Conservation (phyloP, 2,113 vertebrate species). For the Sardina pilchardus region DNA sequence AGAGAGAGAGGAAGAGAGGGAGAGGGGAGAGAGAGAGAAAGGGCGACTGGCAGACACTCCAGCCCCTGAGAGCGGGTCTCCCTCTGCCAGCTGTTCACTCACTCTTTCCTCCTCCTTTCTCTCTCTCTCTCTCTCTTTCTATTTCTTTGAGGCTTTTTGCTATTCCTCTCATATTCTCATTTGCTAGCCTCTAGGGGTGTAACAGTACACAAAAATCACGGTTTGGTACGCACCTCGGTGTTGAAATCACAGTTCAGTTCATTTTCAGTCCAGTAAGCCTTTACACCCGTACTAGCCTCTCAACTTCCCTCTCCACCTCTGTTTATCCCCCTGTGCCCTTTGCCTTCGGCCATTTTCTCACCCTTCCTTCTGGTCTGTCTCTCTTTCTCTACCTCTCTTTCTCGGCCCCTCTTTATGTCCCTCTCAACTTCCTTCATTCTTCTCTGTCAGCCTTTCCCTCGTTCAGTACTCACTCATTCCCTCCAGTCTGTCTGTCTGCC, state of each 20-base stretch:
- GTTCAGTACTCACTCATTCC: not conserved
- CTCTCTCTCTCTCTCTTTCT: not conserved
- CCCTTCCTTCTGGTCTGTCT: not conserved
- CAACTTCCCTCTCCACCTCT: not conserved
- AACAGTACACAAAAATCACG: too few relatives aligned
- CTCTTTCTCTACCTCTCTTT: not conserved
- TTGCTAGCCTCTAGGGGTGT: not conserved
- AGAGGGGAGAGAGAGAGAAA: not conserved
- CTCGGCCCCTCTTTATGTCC: not conserved
- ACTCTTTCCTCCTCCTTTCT: not conserved
- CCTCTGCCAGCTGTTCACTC: not conserved
- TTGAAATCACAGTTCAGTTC: too few relatives aligned
- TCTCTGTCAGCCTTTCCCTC: conserved; percentile 2
- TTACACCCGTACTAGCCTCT: not conserved
- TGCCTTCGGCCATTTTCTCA: not conserved
- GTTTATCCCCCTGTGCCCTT: not conserved
- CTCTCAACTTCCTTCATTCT: not conserved
- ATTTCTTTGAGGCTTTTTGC: not conserved
- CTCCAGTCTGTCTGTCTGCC: not conserved
- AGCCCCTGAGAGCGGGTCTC: not conserved
- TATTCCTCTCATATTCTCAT: not conserved
- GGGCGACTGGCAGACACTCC: not conserved
- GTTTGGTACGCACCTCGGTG: too few relatives aligned
- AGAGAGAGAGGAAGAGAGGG: not conserved
- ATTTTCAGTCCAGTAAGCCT: too few relatives aligned